Evolutionary conservation across 2,797 vertebrate species (phyloP), one percentile per base, ranked within the genome.

Genomic region (Phoebastria nigripes): DNA sequence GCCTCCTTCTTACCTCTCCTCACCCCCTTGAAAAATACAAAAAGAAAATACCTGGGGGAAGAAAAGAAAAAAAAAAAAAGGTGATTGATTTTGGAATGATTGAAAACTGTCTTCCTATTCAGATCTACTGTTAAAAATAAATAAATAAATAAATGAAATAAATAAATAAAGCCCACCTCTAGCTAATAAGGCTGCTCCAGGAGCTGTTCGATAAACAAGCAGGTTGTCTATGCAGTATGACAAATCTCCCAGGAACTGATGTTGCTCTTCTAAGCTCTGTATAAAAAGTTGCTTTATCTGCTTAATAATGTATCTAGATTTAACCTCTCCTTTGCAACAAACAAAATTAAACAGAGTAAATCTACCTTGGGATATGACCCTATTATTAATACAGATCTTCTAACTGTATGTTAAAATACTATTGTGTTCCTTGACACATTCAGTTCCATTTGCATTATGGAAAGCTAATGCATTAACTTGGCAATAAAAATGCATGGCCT

Each of bases 261-360:
- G 66, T 44, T 94, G 25, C 73, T 72, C 42, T 92, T 95, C 58
- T 79, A 77, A 82, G 62, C 31, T 22, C 31, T 55, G 33, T 15
- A 79, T 46, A 47, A 76, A 70, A 93, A 93, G 42, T 93, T 92
- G 49, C 41, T 94, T 91, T 82, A 88, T 82, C 87, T 93, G 72
- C 62, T 87, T 90, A 90, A 95, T 93, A 87, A 82, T 51, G 51
- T 72, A 65, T 91, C 74, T 69, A 85, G 78, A 86, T 93, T 88
- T 90, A 95, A 93, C 88, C 51, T 96, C 54, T 83, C 67, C 51
- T 87, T 78, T 89, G 65, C 83, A 94, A 35, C 29, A 85, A 76
- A 66, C 59, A 61, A 92, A 94, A 96, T 95, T 92, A 95, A 93
- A 76, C 41, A 69, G 73, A 89, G 56, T 93, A 95, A 95, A 97